Evolutionary conservation across 2,888 invertebrate species (phyloP), one percentile per base, ranked within the genome.

Genomic region (Lordiphosa andalusiaca): DNA sequence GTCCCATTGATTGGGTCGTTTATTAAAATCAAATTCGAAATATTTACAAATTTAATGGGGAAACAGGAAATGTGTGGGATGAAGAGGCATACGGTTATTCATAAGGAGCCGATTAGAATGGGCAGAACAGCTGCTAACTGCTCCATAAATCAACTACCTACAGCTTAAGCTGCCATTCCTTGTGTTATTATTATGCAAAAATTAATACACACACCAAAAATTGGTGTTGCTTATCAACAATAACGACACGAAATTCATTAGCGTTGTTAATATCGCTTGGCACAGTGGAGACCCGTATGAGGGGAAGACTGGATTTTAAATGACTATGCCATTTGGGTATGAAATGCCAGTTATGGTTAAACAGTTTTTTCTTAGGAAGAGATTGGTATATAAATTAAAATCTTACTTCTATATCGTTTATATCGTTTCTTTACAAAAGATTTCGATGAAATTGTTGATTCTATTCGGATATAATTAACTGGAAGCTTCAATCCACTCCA

Each of bases 201-300:
- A 57, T 50, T 37, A 58, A 56, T 56, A 61, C 48, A 41, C 56
- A 53, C 57, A 71, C 68, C 60, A 57, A 71, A 67, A 39, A n/a
- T 21, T 35, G 13, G 40, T 36, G 12, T 42, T 42, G 21, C 25
- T 10, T 40, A 16, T 16, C n/a, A 21, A 36, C 37, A 44, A 42
- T 44, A 62, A 54, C 56, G 72, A 72, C 53, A 62, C 63, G 62
- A 69, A 77, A 76, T 81, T 84, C 84, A 84, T 76, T 84, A 81
- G 74, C 81, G 56, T 48, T 39, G 48, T 51, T 37, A 38, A 16
- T 39, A 40, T 54, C 52, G 62, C 33, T 33, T 10, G 35, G 21
- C 30, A 12, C 13, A 33, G n/a, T 35, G 10, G n/a, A 23, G 3
- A 10, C 30, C 9, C 10, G 4, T 10, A 10, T 10, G 3, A 3